phyloP scores from a whole-genome alignment of 1,140 invertebrate species.

The Wiebesia pumilae region DNA sequence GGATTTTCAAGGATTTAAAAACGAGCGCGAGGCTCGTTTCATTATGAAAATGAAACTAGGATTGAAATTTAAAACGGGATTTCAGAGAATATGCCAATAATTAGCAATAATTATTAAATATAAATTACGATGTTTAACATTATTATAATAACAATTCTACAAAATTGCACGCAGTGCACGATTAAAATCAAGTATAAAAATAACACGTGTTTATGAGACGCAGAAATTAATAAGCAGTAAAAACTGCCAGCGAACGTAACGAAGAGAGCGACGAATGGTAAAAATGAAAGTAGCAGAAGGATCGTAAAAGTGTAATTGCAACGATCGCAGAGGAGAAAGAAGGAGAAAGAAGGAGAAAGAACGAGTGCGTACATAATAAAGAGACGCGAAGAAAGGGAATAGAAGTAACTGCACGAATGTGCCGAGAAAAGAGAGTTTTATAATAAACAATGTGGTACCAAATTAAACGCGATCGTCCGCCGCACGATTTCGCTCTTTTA shows the following conservation, averaged over 20 bases:
- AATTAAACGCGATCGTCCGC: not conserved
- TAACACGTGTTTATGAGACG: slow-evolving; percentile 20
- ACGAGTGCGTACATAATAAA: not conserved
- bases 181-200: not conserved
- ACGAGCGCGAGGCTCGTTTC: too few species aligned
- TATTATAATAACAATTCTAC: not conserved
- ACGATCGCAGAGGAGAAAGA: slow-evolving; percentile 43
- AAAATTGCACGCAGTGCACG: not conserved
- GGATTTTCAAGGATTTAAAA: too few species aligned
- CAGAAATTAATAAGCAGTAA: slow-evolving; percentile 45
- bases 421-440: not conserved
- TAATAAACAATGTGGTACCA: not conserved
- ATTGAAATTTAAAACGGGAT: too few species aligned
- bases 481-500: not conserved
- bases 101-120: too few species aligned
- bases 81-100: too few species aligned
- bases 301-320: slow-evolving; percentile 52
- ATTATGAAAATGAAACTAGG: too few species aligned
- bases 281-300: slow-evolving; percentile 44
- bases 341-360: not conserved
- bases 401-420: not conserved
- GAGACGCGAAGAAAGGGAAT: not conserved
- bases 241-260: not conserved
- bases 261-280: not conserved
- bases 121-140: not conserved